Percentiles rank a stretch among this genome's conserved stretches.
These are phyloP conservation scores for Spodoptera frugiperda DNA, from an alignment of 1,140 invertebrate genomes.

Conservation along the genomic window DNA sequence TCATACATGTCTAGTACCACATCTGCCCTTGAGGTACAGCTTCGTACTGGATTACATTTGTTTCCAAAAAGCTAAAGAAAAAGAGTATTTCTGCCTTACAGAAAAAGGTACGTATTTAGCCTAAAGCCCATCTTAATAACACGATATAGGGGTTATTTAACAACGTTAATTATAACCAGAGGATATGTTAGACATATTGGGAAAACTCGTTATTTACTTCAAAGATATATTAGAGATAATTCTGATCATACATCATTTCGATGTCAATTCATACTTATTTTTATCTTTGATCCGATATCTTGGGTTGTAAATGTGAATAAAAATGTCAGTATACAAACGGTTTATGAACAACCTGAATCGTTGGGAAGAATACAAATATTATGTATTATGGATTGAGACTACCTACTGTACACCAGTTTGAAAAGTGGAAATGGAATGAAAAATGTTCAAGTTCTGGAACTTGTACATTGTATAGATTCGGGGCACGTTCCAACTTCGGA, in stretches of 20 bases:
- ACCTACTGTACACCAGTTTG: neutral
- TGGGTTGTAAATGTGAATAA: neutral
- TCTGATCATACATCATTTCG: neutral
- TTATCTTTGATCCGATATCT: slow-evolving; percentile 13
- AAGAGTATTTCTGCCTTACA: neutral
- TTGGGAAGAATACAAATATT: neutral
- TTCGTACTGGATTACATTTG: neutral
- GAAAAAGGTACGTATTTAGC: neutral
- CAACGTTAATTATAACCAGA: neutral
- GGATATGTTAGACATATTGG: too few species aligned
- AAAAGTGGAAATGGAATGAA: slow-evolving; percentile 33
- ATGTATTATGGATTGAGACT: slow-evolving; percentile 4
- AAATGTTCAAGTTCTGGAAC: slow-evolving; percentile 13
- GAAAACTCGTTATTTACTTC: too few species aligned
- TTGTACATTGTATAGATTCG: neutral
- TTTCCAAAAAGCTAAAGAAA: neutral
- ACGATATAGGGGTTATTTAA: neutral
- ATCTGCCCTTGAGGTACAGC: neutral
- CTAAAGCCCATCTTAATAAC: neutral
- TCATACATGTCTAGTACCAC: neutral
- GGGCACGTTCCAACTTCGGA: slow-evolving; percentile 20
- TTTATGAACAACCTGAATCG: neutral
- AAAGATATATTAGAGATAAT: too few species aligned
- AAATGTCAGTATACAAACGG: neutral
- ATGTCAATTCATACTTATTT: neutral